Conservation (phyloP, 2,113 vertebrate species). For the Beaufortia kweichowensis region DNA sequence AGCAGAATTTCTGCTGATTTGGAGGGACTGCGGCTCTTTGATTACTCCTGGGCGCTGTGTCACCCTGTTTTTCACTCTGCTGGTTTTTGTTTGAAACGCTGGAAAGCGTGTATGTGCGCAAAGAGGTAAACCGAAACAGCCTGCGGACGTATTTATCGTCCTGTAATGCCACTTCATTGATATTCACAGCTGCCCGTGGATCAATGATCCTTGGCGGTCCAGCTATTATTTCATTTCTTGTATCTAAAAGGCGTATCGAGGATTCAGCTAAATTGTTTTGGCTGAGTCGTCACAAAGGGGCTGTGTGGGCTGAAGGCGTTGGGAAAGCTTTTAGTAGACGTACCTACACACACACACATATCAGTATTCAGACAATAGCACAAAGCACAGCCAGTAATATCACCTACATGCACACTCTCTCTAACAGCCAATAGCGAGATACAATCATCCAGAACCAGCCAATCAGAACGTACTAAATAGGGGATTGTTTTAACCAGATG, state of each 20-base stretch:
- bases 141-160: slow-evolving; percentile 59
- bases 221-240: slow-evolving; percentile 66
- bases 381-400: slow-evolving; percentile 21
- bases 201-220: slow-evolving; percentile 64
- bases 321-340: slow-evolving; percentile 8
- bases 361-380: slow-evolving; percentile 31
- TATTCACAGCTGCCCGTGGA: slow-evolving; percentile 66
- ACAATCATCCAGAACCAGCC: slow-evolving; percentile 1
- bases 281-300: slow-evolving; percentile 57
- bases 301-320: slow-evolving; percentile 29
- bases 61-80: slow-evolving; percentile 11
- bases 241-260: slow-evolving; percentile 58
- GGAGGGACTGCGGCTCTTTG: background rate
- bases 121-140: slow-evolving; percentile 45
- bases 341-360: background rate
- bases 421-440: slow-evolving; percentile 12
- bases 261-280: slow-evolving; percentile 63
- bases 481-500: background rate
- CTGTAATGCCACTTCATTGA: slow-evolving; percentile 65
- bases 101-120: slow-evolving; percentile 21
- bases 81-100: slow-evolving; percentile 32
- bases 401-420: background rate
- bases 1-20: slow-evolving; percentile 21
- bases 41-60: slow-evolving; percentile 17
- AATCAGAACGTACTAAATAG: slow-evolving; percentile 3